Percentiles rank a stretch among this genome's conserved stretches.
phyloP scores from a whole-genome alignment of 2,797 vertebrate genomes.

The Serranus cabrilla region DNA sequence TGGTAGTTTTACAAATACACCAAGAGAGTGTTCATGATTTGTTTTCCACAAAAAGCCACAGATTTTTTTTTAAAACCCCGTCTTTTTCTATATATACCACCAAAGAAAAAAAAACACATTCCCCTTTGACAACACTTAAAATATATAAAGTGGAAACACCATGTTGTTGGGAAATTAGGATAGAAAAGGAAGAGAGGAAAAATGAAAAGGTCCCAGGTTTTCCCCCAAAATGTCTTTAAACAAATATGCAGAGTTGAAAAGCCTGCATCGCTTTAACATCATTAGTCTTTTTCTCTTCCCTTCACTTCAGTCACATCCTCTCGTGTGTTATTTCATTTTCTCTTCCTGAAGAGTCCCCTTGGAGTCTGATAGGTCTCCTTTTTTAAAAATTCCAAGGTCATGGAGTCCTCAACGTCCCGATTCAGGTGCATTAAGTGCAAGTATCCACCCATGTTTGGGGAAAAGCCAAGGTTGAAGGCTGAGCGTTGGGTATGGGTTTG shows the following conservation, averaged over 20 bases:
- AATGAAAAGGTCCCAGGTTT: slow-evolving; percentile 89
- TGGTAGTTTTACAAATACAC: slow-evolving; percentile 99
- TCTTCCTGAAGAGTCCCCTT: slow-evolving; percentile 67
- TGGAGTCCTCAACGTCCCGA: slow-evolving; percentile 69
- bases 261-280: slow-evolving; percentile 92
- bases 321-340: slow-evolving; percentile 48
- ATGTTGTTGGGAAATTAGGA: slow-evolving; percentile 90
- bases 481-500: slow-evolving; percentile 51
- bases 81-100: slow-evolving; percentile 74
- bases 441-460: slow-evolving; percentile 73
- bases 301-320: slow-evolving; percentile 82
- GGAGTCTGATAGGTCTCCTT: slow-evolving; percentile 48
- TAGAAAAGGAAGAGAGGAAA: slow-evolving; percentile 91
- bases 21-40: slow-evolving; percentile 96
- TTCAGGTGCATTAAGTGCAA: slow-evolving; percentile 77
- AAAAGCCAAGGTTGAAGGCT: slow-evolving; percentile 66
- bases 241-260: slow-evolving; percentile 91
- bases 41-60: slow-evolving; percentile 95
- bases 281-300: slow-evolving; percentile 88
- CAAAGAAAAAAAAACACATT: slow-evolving; percentile 89
- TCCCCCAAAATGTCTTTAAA: slow-evolving; percentile 84
- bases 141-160: slow-evolving; percentile 98
- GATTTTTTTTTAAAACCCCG: slow-evolving; percentile 84
- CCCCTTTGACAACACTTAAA: slow-evolving; percentile 98
- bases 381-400: slow-evolving; percentile 58